Evolutionary conservation across 1,140 invertebrate species (phyloP).

Genomic region (Paralvinella palmiformis): DNA sequence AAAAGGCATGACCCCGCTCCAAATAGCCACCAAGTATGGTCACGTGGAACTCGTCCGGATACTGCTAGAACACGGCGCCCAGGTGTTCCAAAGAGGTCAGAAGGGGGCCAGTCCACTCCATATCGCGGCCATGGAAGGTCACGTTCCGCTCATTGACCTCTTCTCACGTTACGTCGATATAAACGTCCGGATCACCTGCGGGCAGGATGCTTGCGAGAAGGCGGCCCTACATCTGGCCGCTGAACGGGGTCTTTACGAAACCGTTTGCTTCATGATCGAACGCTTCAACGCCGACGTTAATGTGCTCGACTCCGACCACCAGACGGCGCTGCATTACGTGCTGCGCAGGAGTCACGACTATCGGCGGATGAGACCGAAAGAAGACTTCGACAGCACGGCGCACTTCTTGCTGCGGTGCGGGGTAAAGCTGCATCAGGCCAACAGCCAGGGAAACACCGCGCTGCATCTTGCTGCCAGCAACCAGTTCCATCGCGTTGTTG

Average conservation of each 20-base stretch:
- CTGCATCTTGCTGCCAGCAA: constrained; percentile 33
- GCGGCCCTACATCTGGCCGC: constrained; percentile 20
- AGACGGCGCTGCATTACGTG: constrained; percentile 16
- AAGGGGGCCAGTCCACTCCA: constrained; percentile 10
- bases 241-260: constrained; percentile 11
- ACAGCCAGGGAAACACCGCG: constrained; percentile 31
- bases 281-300: constrained; percentile 17
- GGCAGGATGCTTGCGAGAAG: constrained; percentile 16
- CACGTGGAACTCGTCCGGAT: constrained; percentile 94
- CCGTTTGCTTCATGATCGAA: constrained; percentile 7
- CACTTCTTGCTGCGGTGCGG: constrained; percentile 11
- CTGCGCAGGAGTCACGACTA: constrained; percentile 9
- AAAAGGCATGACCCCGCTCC: constrained; percentile 93
- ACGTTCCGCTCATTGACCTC: constrained; percentile 10
- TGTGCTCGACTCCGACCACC: constrained; percentile 14
- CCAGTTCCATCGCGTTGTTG: constrained; percentile 16
- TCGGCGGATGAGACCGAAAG: constrained; percentile 19
- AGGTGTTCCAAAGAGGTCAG: constrained; percentile 55
- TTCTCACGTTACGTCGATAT: constrained; percentile 12
- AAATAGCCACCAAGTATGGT: constrained; percentile 97
- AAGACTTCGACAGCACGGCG: constrained; percentile 11
- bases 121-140: constrained; percentile 19
- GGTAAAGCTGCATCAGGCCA: constrained; percentile 28
- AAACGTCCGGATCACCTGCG: constrained; percentile 7
- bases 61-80: constrained; percentile 73